Conservation (phyloP, 2,797 vertebrate genomes). For the Naso thynnoides region DNA sequence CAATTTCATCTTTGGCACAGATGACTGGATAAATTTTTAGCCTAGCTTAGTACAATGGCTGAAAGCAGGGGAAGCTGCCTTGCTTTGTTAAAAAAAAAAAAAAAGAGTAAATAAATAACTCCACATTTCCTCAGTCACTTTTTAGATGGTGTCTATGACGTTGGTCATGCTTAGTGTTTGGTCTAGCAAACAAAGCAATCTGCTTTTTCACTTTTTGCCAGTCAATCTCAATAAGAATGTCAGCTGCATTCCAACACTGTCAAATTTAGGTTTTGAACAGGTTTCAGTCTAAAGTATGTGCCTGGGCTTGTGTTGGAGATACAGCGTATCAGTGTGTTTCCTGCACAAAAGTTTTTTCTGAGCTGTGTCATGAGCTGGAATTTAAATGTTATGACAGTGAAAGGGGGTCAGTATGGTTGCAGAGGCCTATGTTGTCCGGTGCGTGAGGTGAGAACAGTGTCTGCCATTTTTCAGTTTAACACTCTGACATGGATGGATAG, state of each 20-base stretch:
- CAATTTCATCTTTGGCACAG: no score
- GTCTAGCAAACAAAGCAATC: neutral
- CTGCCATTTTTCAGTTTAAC: constrained; percentile 36
- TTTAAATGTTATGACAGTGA: constrained; percentile 67
- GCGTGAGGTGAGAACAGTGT: constrained; percentile 10
- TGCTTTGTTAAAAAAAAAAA: neutral
- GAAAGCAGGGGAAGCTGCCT: neutral
- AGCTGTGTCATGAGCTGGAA: constrained; percentile 37
- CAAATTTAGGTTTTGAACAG: neutral
- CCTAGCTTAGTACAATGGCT: no score
- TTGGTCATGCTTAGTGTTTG: neutral
- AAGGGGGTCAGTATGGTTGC: constrained; percentile 23
- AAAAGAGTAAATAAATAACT: no score
- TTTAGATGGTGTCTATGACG: neutral
- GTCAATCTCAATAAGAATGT: neutral
- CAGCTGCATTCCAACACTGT: constrained; percentile 7
- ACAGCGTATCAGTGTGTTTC: neutral
- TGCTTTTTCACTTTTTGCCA: neutral
- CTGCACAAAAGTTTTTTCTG: constrained; percentile 14
- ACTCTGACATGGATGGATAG: neutral
- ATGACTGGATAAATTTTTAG: no score
- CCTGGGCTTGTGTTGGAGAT: neutral
- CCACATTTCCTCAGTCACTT: neutral
- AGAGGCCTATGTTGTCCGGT: constrained; percentile 31
- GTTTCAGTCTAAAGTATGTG: constrained; percentile 8